These are phyloP conservation scores for Lontra canadensis DNA, from an alignment of 2,113 vertebrate species.

Conservation along the genomic window DNA sequence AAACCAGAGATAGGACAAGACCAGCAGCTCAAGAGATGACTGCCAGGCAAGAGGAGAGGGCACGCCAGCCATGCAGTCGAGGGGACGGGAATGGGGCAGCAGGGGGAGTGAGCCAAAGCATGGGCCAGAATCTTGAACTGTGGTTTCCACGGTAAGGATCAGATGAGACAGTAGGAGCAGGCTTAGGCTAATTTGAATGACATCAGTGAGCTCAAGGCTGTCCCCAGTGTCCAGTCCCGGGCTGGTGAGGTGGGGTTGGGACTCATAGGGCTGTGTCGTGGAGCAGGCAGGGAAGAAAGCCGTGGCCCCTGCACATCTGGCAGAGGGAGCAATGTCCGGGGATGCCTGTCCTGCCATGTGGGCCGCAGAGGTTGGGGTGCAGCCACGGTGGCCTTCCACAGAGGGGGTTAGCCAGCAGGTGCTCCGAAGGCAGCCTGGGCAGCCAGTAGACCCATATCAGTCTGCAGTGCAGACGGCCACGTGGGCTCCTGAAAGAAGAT, in stretches of 20 bases:
- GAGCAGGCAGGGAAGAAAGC: fast-evolving
- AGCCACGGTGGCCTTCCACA: background rate
- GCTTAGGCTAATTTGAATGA: background rate
- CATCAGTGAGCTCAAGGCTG: too few relatives aligned
- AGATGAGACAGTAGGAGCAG: fast-evolving
- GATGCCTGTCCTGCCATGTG: too few relatives aligned
- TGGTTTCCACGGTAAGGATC: background rate
- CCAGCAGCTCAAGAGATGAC: background rate
- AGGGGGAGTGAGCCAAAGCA: background rate
- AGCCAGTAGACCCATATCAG: background rate
- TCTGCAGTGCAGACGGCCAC: too few relatives aligned
- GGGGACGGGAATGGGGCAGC: background rate
- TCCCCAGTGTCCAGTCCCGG: too few relatives aligned
- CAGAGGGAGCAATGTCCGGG: background rate
- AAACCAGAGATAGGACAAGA: background rate
- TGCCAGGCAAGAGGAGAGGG: background rate
- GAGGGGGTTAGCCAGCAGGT: background rate
- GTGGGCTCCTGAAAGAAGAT: fast-evolving
- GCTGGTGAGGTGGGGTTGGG: fast-evolving
- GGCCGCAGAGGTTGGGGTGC: background rate
- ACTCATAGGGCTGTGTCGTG: fast-evolving
- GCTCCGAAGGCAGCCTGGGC: background rate
- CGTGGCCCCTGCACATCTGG: background rate
- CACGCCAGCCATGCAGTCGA: fast-evolving
- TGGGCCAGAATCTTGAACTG: background rate